Percentiles rank a stretch among this genome's conserved stretches.
These are phyloP conservation scores for Halcyon senegalensis DNA, from an alignment of 2,113 vertebrate genomes.

Conservation along the genomic window DNA sequence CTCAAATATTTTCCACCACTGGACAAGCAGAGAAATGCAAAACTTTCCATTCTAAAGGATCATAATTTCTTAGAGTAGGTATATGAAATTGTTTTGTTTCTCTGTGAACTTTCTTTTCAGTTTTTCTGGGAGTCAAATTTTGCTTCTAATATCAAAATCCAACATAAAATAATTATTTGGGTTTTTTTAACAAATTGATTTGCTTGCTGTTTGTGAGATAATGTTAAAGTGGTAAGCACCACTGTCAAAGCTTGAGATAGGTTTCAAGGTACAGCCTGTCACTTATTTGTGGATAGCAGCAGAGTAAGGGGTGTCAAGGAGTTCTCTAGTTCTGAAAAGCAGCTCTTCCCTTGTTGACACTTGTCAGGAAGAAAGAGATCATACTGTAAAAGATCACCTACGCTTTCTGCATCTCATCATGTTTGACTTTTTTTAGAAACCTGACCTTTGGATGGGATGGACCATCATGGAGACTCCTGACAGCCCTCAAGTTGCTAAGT, in stretches of 20 bases:
- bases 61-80: slow-evolving; percentile 83
- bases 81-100: background rate
- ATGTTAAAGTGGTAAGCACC: background rate
- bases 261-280: background rate
- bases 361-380: background rate
- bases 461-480: slow-evolving; percentile 91
- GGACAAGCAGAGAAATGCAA: slow-evolving; percentile 83
- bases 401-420: background rate
- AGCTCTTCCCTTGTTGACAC: background rate
- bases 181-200: background rate
- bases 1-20: slow-evolving; percentile 67
- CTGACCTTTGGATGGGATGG: slow-evolving; percentile 89
- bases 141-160: background rate
- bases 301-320: background rate
- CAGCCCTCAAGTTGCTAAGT: slow-evolving; percentile 83
- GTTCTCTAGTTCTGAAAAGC: background rate
- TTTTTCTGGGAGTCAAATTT: background rate
- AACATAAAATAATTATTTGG: background rate
- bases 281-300: background rate
- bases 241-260: background rate
- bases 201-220: background rate
- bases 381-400: fast-evolving
- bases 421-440: slow-evolving; percentile 76
- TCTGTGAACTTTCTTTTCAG: background rate
- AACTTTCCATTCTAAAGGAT: slow-evolving; percentile 85